These are phyloP conservation scores for Ceuthmochares aereus DNA, from an alignment of 2,113 vertebrate species.

Conservation along the genomic window DNA sequence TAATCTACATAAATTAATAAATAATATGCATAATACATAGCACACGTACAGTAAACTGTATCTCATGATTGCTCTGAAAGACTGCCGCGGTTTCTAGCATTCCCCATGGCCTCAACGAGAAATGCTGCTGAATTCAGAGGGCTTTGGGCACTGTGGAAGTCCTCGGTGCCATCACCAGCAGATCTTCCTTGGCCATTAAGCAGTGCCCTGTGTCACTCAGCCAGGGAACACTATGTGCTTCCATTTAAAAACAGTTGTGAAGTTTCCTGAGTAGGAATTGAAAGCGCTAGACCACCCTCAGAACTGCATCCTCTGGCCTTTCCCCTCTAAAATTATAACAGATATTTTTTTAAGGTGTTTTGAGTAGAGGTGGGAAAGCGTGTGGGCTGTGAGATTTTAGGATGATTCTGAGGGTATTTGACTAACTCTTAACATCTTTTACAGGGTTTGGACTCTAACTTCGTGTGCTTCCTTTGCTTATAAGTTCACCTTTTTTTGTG, in stretches of 20 bases:
- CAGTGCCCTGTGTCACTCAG: not conserved
- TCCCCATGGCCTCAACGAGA: not conserved
- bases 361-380: not conserved
- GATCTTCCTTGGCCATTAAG: slow-evolving; percentile 11
- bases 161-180: not conserved
- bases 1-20: slow-evolving; percentile 64
- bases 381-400: not conserved
- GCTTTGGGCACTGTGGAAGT: not conserved
- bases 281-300: not conserved
- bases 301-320: not conserved
- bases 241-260: slow-evolving; percentile 13
- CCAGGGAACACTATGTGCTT: not conserved
- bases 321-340: not conserved
- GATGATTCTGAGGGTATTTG: not conserved
- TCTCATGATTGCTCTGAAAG: not conserved
- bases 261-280: slow-evolving; percentile 2
- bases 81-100: not conserved
- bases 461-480: not conserved
- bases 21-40: slow-evolving; percentile 23
- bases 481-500: slow-evolving; percentile 9
- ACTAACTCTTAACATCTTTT: not conserved
- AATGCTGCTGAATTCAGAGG: not conserved
- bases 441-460: not conserved
- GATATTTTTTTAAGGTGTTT: not conserved
- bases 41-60: not conserved